phyloP scores from a whole-genome alignment of 1,140 invertebrate genomes.

The Brachionus asplanchnoidis region DNA sequence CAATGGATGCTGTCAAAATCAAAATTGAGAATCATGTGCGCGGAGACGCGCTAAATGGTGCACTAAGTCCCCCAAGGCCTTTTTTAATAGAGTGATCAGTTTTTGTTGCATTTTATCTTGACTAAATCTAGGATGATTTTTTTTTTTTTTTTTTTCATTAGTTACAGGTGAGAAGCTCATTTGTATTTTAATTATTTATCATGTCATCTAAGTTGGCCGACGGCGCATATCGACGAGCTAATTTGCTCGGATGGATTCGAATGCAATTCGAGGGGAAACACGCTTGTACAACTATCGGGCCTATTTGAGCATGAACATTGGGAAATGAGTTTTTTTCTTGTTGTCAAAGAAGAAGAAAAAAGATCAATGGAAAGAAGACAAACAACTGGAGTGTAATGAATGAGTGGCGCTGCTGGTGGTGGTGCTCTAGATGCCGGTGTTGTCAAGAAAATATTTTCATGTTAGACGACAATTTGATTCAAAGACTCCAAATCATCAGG shows the following conservation, averaged over 20 bases:
- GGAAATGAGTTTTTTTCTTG: not conserved
- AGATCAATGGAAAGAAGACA: not conserved
- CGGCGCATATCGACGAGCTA: not conserved
- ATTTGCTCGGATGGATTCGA: constrained; percentile 12
- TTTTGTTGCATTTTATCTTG: not conserved
- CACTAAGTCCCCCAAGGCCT: not conserved
- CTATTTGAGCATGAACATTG: not conserved
- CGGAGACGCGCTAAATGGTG: not conserved
- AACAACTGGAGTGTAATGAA: constrained; percentile 8
- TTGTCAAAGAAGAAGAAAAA: not conserved
- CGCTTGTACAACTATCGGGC: not conserved
- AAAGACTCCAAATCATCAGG: not conserved
- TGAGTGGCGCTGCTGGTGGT: constrained; percentile 22
- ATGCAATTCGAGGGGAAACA: not conserved
- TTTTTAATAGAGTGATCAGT: constrained; percentile 24
- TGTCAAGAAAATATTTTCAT: constrained; percentile 1
- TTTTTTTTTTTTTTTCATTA: not conserved
- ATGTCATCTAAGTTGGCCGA: constrained; percentile 14
- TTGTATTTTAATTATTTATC: constrained; percentile 35
- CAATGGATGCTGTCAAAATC: constrained; percentile 12
- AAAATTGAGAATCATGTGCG: not conserved
- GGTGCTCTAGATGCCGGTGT: not conserved
- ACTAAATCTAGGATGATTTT: not conserved
- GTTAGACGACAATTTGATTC: constrained; percentile 5
- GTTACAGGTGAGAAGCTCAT: constrained; percentile 29